These are phyloP conservation scores for Argyrosomus regius DNA, from an alignment of 2,797 vertebrate genomes.

Conservation along the genomic window DNA sequence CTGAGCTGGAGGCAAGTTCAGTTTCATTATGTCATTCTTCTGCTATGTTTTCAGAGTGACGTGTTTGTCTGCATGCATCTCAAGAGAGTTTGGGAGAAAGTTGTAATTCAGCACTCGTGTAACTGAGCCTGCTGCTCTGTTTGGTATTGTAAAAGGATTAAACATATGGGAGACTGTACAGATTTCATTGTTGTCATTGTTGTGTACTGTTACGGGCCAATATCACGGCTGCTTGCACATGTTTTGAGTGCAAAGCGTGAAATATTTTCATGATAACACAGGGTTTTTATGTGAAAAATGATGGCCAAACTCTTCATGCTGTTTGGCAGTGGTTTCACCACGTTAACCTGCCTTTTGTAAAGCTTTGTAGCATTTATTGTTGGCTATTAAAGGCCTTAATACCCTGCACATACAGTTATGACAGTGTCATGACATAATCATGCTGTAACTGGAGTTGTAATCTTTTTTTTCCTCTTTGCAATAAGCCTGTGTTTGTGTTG, in stretches of 20 bases:
- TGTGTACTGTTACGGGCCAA: neutral
- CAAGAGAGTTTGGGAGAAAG: neutral
- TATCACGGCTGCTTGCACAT: neutral
- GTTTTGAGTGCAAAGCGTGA: neutral
- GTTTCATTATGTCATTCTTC: constrained; percentile 50
- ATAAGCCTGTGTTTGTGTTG: neutral
- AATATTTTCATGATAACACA: neutral
- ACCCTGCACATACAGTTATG: neutral
- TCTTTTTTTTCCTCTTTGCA: neutral
- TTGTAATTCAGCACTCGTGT: neutral
- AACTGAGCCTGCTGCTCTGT: neutral
- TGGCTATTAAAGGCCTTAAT: neutral
- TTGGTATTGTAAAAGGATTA: neutral
- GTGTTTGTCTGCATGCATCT: neutral
- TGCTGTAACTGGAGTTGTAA: neutral
- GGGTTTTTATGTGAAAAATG: neutral
- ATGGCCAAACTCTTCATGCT: neutral
- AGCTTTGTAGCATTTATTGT: neutral
- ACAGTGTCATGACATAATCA: neutral
- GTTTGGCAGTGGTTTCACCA: neutral
- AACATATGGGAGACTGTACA: neutral
- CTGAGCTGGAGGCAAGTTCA: constrained; percentile 33
- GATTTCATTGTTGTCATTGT: neutral
- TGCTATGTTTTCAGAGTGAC: neutral
- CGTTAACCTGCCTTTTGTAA: constrained; percentile 6